phyloP scores from a whole-genome alignment of 2,888 invertebrate genomes.

The Erebia epiphron region DNA sequence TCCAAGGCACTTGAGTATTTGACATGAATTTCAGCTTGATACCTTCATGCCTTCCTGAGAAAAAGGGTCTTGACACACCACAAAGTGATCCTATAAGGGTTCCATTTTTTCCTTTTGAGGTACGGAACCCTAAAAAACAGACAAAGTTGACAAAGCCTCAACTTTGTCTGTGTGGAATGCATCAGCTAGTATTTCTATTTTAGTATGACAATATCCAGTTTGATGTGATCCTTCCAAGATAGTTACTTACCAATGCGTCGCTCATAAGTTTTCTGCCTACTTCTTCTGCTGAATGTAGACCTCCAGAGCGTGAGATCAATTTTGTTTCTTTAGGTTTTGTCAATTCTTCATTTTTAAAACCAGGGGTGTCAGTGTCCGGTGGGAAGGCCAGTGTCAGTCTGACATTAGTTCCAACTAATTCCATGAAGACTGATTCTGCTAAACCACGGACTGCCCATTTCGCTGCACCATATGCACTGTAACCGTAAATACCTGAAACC shows the following conservation, averaged over 20 bases:
- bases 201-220: too few relatives aligned
- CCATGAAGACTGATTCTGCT: constrained; percentile 97
- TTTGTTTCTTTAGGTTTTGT: constrained; percentile 94
- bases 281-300: constrained; percentile 88
- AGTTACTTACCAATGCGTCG: constrained; percentile 88
- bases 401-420: constrained; percentile 91
- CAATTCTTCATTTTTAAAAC: constrained; percentile 93
- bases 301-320: constrained; percentile 91
- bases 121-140: too few relatives aligned
- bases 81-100: too few relatives aligned
- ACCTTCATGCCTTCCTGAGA: too few relatives aligned
- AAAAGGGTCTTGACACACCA: too few relatives aligned
- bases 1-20: too few relatives aligned
- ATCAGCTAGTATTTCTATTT: too few relatives aligned
- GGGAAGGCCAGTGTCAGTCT: constrained; percentile 94
- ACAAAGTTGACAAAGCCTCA: too few relatives aligned
- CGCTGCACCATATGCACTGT: constrained; percentile 94
- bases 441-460: constrained; percentile 98
- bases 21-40: too few relatives aligned
- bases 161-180: too few relatives aligned
- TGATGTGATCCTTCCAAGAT: too few relatives aligned
- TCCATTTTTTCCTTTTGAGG: too few relatives aligned
- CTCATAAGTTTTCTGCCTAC: constrained; percentile 91
- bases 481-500: constrained; percentile 92
- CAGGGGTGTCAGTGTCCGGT: constrained; percentile 99